A percentile compares a stretch with the other conserved stretches of the same genome.
phyloP scores from a whole-genome alignment of 2,888 invertebrate species.

The Margaritifera margaritifera region DNA sequence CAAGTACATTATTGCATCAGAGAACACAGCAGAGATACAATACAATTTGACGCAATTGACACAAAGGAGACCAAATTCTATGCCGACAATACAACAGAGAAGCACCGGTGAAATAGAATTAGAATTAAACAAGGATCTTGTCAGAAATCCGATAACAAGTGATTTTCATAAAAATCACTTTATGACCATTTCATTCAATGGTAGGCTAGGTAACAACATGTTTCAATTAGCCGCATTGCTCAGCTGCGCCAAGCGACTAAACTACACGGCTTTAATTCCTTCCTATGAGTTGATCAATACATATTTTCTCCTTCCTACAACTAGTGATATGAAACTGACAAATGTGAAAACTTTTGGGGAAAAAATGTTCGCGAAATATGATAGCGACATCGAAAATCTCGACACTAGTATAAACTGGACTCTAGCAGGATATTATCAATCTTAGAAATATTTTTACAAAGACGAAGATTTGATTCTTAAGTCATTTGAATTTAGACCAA shows the following conservation, averaged over 20 bases:
- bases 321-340: slow-evolving; percentile 22
- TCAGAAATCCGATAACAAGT: too few species aligned
- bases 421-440: slow-evolving; percentile 49
- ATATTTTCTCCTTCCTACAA: slow-evolving; percentile 35
- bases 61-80: too few species aligned
- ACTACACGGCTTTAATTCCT: slow-evolving; percentile 36
- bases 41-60: too few species aligned
- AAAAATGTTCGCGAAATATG: slow-evolving; percentile 28
- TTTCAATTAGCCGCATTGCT: slow-evolving; percentile 49
- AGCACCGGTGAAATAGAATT: too few species aligned
- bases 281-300: slow-evolving; percentile 20
- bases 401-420: slow-evolving; percentile 38
- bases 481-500: slow-evolving; percentile 43
- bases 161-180: too few species aligned
- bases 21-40: too few species aligned
- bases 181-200: too few species aligned
- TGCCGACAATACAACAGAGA: too few species aligned
- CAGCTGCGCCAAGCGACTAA: slow-evolving; percentile 35
- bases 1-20: too few species aligned
- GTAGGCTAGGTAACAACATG: slow-evolving; percentile 53
- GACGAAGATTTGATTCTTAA: slow-evolving; percentile 15
- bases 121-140: too few species aligned
- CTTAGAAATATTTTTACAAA: slow-evolving; percentile 51
- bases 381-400: slow-evolving; percentile 19
- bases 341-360: slow-evolving; percentile 22